Evolutionary conservation across 2,797 vertebrate genomes (phyloP).

Genomic region (Trachurus trachurus): DNA sequence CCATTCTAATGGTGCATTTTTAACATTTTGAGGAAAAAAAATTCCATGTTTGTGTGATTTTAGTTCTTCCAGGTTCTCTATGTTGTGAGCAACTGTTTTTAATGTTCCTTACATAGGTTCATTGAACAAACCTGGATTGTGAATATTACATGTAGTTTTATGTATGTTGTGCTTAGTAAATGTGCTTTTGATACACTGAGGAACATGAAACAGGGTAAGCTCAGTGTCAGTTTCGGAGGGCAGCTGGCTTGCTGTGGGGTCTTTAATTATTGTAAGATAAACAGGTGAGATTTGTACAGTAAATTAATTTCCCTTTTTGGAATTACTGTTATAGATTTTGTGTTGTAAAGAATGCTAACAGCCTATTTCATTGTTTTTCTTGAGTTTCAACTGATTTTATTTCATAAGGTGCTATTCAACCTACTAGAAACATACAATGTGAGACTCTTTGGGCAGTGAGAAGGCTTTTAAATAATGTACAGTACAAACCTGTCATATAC

Average conservation of each 20-base stretch:
- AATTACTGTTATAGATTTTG: conserved; percentile 93
- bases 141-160: conserved; percentile 82
- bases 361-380: conserved; percentile 79
- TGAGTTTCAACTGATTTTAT: conserved; percentile 90
- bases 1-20: conserved; percentile 85
- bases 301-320: conserved; percentile 95
- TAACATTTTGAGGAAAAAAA: conserved; percentile 72
- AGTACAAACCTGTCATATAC: conserved; percentile 98
- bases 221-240: conserved; percentile 90
- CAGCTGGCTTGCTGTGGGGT: conserved; percentile 97
- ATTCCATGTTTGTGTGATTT: conserved; percentile 46
- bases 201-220: conserved; percentile 92
- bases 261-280: conserved; percentile 91
- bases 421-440: conserved; percentile 94
- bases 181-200: conserved; percentile 83
- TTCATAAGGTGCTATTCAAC: conserved; percentile 98
- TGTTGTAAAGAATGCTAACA: conserved; percentile 91
- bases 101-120: conserved; percentile 75
- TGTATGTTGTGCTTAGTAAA: conserved; percentile 83
- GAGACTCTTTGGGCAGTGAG: conserved; percentile 89
- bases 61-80: conserved; percentile 65
- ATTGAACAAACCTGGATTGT: conserved; percentile 81
- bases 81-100: conserved; percentile 72
- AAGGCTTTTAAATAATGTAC: conserved; percentile 93
- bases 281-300: conserved; percentile 95